Percentiles rank a stretch among this genome's conserved stretches.
phyloP scores from a whole-genome alignment of 2,888 invertebrate species.

The Dinocampus coccinellae region DNA sequence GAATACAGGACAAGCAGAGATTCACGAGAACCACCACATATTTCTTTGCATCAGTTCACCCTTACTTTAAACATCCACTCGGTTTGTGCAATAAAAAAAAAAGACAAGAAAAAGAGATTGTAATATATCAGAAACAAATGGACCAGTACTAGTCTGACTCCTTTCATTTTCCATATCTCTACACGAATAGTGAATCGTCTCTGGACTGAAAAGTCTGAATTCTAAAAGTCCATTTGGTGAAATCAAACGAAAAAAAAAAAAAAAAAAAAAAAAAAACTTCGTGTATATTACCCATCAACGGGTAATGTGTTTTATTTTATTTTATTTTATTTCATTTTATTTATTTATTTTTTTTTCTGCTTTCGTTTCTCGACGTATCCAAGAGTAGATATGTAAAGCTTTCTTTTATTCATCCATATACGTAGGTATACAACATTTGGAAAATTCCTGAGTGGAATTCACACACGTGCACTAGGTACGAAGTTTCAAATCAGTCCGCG shows the following conservation, averaged over 20 bases:
- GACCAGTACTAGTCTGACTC: background rate
- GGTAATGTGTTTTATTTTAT: background rate
- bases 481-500: slow-evolving; percentile 38
- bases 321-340: too few relatives aligned
- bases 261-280: background rate
- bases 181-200: background rate
- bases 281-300: background rate
- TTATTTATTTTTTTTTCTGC: too few relatives aligned
- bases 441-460: slow-evolving; percentile 32
- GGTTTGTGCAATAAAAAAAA: background rate
- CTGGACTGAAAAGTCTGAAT: background rate
- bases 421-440: background rate
- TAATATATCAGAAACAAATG: background rate
- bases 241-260: too few relatives aligned
- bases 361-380: background rate
- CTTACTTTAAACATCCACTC: background rate
- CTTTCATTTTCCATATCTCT: background rate
- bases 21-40: slow-evolving; percentile 16
- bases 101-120: background rate
- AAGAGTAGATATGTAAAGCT: too few relatives aligned
- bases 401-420: background rate
- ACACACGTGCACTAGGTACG: slow-evolving; percentile 32
- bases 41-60: slow-evolving; percentile 27
- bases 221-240: background rate
- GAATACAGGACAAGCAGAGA: background rate